Evolutionary conservation across 2,797 vertebrate genomes (phyloP).

Genomic region (Heliangelus exortis): DNA sequence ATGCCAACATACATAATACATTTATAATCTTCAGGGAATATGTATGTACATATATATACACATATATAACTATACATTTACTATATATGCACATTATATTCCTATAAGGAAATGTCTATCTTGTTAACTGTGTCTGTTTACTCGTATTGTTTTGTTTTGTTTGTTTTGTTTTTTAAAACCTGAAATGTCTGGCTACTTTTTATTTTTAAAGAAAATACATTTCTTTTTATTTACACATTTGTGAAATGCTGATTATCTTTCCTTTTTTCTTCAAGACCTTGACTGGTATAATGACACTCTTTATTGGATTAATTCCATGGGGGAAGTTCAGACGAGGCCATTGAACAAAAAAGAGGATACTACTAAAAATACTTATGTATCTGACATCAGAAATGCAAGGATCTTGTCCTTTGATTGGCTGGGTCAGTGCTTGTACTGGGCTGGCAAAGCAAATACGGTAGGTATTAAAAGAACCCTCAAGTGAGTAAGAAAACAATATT

Average conservation of each 20-base stretch:
- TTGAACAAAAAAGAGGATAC: constrained; percentile 9
- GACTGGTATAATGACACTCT: constrained; percentile 81
- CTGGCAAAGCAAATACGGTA: constrained; percentile 78
- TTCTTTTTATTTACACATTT: neutral
- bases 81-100: neutral
- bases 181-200: neutral
- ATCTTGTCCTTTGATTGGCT: constrained; percentile 81
- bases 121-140: neutral
- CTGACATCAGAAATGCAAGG: constrained; percentile 68
- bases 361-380: constrained; percentile 15
- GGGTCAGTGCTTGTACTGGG: constrained; percentile 80
- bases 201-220: neutral
- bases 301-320: constrained; percentile 78
- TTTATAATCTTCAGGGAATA: neutral
- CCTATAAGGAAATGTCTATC: neutral
- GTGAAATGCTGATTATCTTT: neutral
- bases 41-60: neutral
- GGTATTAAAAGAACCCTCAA: neutral
- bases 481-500: neutral
- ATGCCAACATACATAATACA: neutral
- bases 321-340: constrained; percentile 70
- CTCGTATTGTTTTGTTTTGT: neutral
- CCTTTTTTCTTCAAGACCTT: constrained; percentile 69
- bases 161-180: neutral
- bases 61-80: neutral